phyloP scores from a whole-genome alignment of 2,797 vertebrate species.

The Spinus olivaceus region DNA sequence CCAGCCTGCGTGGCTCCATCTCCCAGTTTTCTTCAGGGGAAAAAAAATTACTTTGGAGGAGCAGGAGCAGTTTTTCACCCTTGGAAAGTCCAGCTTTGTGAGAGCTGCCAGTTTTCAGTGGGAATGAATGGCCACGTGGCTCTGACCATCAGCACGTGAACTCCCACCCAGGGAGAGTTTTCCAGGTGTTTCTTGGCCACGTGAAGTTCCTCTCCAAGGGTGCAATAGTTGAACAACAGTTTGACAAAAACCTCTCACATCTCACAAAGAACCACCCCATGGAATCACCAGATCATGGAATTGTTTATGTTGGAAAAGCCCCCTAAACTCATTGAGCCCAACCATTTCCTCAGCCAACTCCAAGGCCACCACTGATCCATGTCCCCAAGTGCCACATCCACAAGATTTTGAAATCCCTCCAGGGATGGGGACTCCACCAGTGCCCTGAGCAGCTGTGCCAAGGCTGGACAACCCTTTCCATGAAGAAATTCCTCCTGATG shows the following conservation, averaged over 20 bases:
- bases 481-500: neutral
- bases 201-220: neutral
- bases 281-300: neutral
- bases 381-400: neutral
- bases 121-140: neutral
- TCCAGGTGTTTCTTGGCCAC: neutral
- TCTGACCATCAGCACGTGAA: neutral
- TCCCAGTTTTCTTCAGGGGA: neutral
- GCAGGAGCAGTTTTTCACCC: neutral
- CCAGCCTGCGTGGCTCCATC: neutral
- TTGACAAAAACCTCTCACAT: neutral
- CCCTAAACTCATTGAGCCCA: no score
- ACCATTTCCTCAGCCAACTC: neutral
- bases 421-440: neutral
- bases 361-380: neutral
- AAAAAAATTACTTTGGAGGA: neutral
- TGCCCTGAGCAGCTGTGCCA: neutral
- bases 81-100: neutral
- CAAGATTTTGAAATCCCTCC: neutral
- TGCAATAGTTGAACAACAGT: neutral
- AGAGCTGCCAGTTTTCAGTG: neutral
- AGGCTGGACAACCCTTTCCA: accelerated
- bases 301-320: neutral
- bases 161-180: neutral
- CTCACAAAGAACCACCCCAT: neutral